phyloP scores from a whole-genome alignment of 2,113 vertebrate genomes.

The Acanthochromis polyacanthus region DNA sequence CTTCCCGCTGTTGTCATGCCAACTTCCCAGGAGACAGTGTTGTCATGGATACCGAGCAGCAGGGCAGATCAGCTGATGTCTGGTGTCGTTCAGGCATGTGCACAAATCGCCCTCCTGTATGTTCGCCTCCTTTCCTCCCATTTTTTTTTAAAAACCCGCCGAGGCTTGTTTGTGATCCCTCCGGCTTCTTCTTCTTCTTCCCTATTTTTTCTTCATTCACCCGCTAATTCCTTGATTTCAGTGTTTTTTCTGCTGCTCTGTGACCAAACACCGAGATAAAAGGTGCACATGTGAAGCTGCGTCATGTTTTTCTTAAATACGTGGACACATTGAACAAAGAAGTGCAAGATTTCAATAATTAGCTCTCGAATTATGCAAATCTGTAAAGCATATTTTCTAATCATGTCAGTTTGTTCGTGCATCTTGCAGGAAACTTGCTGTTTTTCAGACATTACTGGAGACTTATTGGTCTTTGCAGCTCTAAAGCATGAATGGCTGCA shows the following conservation, averaged over 20 bases:
- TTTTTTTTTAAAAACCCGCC: not conserved
- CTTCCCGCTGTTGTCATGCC: slow-evolving; percentile 81
- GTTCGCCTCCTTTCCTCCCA: slow-evolving; percentile 34
- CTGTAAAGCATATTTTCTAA: not conserved
- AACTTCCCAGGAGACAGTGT: slow-evolving; percentile 88
- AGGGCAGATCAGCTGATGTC: slow-evolving; percentile 91
- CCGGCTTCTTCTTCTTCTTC: slow-evolving; percentile 3
- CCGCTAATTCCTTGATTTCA: not conserved
- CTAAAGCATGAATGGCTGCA: slow-evolving; percentile 1
- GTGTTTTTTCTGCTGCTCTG: not conserved
- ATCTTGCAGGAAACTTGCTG: not conserved
- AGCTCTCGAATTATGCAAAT: slow-evolving; percentile 2
- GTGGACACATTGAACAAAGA: not conserved
- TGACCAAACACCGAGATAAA: not conserved
- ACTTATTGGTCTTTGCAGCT: not conserved
- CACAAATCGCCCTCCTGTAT: slow-evolving; percentile 66
- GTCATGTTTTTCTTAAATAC: not conserved
- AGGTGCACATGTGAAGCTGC: not conserved
- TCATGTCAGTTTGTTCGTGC: not conserved
- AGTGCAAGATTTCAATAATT: not conserved
- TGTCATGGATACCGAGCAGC: slow-evolving; percentile 91
- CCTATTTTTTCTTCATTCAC: not conserved
- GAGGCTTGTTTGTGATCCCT: slow-evolving; percentile 42
- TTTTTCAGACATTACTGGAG: slow-evolving; percentile 2
- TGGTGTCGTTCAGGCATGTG: slow-evolving; percentile 82